Percentiles rank a stretch among this genome's conserved stretches.
phyloP scores from a whole-genome alignment of 2,113 vertebrate species.

The Tursiops truncatus region DNA sequence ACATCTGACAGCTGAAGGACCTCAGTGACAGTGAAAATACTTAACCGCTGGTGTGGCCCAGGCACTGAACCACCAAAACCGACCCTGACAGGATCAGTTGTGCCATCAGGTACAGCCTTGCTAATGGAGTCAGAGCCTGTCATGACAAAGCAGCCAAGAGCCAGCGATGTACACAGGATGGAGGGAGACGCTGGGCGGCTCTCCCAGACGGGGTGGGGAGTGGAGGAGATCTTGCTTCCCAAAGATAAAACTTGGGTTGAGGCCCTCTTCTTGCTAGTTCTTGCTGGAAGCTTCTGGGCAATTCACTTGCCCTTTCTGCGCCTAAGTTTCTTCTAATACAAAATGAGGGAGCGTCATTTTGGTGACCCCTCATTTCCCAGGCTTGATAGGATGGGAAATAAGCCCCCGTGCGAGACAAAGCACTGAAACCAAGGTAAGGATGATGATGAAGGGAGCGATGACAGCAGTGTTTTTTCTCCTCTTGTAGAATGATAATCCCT shows the following conservation, averaged over 20 bases:
- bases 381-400: not conserved
- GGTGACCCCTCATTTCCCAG: not conserved
- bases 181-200: not conserved
- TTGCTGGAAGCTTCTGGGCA: not conserved
- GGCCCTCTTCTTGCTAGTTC: not conserved
- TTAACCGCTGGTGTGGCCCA: no score
- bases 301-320: not conserved
- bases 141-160: not conserved
- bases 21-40: not conserved
- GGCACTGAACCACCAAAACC: not conserved
- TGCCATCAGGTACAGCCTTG: not conserved
- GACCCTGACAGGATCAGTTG: rapidly evolving
- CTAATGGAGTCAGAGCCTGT: not conserved
- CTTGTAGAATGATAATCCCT: not conserved
- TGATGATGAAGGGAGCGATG: not conserved
- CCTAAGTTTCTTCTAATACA: not conserved
- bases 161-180: not conserved
- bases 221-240: not conserved
- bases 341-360: not conserved
- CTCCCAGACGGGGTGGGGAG: not conserved
- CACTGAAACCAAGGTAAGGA: not conserved
- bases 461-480: not conserved
- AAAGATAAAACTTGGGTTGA: not conserved
- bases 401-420: not conserved
- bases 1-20: not conserved